Evolutionary conservation across 2,888 invertebrate species (phyloP), one percentile per base, ranked within the genome.

Genomic region (Biston betularia): DNA sequence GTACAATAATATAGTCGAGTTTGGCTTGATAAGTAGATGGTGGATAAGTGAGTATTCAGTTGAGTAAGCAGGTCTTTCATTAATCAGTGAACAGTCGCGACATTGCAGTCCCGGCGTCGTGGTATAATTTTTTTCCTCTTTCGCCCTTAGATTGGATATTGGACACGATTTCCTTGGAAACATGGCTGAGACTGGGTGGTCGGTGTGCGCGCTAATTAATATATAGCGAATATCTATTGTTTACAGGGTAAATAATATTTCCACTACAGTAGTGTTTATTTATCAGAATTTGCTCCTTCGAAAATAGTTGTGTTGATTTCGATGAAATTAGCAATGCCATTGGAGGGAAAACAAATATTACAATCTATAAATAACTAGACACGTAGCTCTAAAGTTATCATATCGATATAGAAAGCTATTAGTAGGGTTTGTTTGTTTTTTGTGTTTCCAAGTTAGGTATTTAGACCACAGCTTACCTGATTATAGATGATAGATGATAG

Each of bases 61-160:
- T 89, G 89, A 89, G 77, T 88, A 87, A 88, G 79, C 89, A 87
- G 82, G 84, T 86, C 83, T 89, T 90, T 89, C 93, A 93, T 93
- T 93, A 93, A 93, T 93, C 93, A 93, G 89, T 81, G 83, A 87
- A 82, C 87, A 90, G 90, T 90, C 93, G 92, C 92, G 93, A 93
- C 93, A 90, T 89, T 92, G 92, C 91, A 89, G 83, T 83, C 85
- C 87, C 88, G 88, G 87, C 89, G 89, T 90, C 91, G 90, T 84
- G 85, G 86, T 87, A 88, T 87, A 86, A 86, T 92, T 92, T 93
- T 91, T 92, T 92, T 90, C 88, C 87, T 90, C 87, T 86, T 91
- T 85, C 89, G 87, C 90, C 92, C 91, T 91, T 90, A 92, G 89
- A 88, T 88, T 91, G 89, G 90, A 88, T 91, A 90, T 91, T 91